Evolutionary conservation across 2,888 invertebrate species (phyloP).

Genomic region (Crocallis elinguaria): DNA sequence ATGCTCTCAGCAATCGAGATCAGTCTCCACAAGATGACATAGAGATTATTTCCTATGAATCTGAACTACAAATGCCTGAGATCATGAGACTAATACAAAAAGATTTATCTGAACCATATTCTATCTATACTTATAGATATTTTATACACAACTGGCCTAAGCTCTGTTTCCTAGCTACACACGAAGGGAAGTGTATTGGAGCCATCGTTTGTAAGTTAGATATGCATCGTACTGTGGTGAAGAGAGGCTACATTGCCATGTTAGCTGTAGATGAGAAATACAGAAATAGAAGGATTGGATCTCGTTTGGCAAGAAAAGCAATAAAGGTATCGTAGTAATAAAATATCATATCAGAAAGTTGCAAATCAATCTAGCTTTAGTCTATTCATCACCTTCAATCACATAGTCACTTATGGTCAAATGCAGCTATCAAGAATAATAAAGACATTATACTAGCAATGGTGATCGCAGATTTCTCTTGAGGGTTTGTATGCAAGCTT

Average conservation of each 20-base stretch:
- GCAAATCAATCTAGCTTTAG: too few relatives aligned
- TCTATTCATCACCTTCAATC: too few relatives aligned
- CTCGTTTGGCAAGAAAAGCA: constrained; percentile 91
- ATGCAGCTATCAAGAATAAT: too few relatives aligned
- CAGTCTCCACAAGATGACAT: constrained; percentile 63
- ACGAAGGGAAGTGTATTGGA: constrained; percentile 95
- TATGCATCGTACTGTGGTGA: constrained; percentile 94
- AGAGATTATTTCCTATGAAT: constrained; percentile 89
- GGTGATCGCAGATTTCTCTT: too few relatives aligned
- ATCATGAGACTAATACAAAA: constrained; percentile 99
- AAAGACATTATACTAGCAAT: too few relatives aligned
- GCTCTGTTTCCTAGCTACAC: constrained; percentile 97
- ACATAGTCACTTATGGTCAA: too few relatives aligned
- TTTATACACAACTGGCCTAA: constrained; percentile 99
- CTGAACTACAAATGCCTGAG: constrained; percentile 98
- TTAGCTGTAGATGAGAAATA: constrained; percentile 98
- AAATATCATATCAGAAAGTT: neutral
- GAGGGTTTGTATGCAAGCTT: neutral
- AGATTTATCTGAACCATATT: constrained; percentile 99
- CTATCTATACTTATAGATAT: constrained; percentile 99
- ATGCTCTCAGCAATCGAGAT: constrained; percentile 50
- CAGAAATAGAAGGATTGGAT: constrained; percentile 97
- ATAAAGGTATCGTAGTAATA: constrained; percentile 85
- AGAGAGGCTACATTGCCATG: constrained; percentile 99
- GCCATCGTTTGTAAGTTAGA: constrained; percentile 99